These are phyloP conservation scores for Limenitis camilla DNA, from an alignment of 2,888 invertebrate species.

Conservation along the genomic window DNA sequence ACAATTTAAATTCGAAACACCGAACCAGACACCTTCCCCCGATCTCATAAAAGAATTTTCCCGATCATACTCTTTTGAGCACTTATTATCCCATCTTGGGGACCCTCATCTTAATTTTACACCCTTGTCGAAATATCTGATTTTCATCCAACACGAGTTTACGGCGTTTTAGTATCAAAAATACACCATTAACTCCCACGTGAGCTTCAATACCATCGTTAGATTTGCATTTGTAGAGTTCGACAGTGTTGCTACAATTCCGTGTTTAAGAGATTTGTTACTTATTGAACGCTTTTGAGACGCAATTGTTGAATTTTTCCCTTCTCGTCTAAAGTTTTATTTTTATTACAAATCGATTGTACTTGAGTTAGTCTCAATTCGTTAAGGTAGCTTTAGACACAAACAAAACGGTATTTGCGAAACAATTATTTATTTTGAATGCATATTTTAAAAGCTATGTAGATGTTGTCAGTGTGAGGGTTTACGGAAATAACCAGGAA, in stretches of 20 bases:
- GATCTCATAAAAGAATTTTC: conserved; percentile 41
- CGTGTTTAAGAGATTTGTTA: conserved; percentile 33
- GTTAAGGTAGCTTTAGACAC: not conserved
- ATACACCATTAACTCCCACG: conserved; percentile 7
- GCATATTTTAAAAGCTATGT: too few relatives aligned
- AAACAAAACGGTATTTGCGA: not conserved
- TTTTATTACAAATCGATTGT: conserved; percentile 1
- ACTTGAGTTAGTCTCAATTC: not conserved
- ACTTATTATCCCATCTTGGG: conserved; percentile 36
- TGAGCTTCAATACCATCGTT: conserved; percentile 8
- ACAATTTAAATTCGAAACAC: conserved; percentile 33
- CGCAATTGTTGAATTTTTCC: conserved; percentile 14
- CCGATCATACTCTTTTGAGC: conserved; percentile 36
- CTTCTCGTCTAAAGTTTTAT: conserved; percentile 10
- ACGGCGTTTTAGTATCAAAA: too few relatives aligned
- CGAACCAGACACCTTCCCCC: conserved; percentile 32
- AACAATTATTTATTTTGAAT: too few relatives aligned
- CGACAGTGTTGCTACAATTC: conserved; percentile 27
- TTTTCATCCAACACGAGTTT: not conserved
- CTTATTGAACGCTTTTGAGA: conserved; percentile 28
- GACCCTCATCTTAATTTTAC: conserved; percentile 25
- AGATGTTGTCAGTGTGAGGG: too few relatives aligned
- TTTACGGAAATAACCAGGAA: too few relatives aligned
- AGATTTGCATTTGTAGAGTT: conserved; percentile 7
- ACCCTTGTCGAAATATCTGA: conserved; percentile 29